Base-by-base conservation (phyloP, 2,888 invertebrate species). In the Plebejus anna region DNA sequence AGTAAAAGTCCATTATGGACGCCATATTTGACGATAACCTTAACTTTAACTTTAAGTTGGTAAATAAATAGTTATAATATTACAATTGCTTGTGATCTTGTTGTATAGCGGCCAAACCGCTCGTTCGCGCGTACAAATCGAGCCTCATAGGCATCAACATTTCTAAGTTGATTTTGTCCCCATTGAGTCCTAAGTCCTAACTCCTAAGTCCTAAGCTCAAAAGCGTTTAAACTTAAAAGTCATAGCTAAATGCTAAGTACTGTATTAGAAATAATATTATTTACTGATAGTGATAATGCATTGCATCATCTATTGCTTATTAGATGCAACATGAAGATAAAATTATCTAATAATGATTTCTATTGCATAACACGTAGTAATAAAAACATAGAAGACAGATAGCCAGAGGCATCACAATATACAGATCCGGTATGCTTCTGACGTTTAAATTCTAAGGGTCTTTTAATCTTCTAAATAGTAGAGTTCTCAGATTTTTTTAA, bases 301-400 rank as follows among this genome's bases (percentile, higher is more conserved):
- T 61, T 61, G 61, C 61, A 61, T 61, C 61, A 61, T 61, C 11
- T 61, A 61, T 61, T 61, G 22, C 61, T 61, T 61, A 22, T 61
- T 61, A 28, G 61, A 61, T 61, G 61, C 61, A 61, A 61, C 28
- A 61, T 61, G 61, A 4, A 61, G 61, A 61, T 61, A 61, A n/a
- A 22, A 61, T 61, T 61, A 61, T 61, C 61, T 61, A 7, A 61
- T 61, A 61, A 61, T 61, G 28, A 61, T 28, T 28, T 28, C 28
- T 28, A 28, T 61, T 61, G 28, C 61, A 28, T 28, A 61, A 61
- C 11, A 28, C 61, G 6, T 59, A 9, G 28, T 28, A 61, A 61
- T 59, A 59, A 22, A n/a, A 59, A 59, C 5, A 22, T n/a, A 22
- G 22, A n/a, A 22, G 59, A 6, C 2, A 28, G 28, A 59, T 7